These are phyloP conservation scores for Brachypteracias leptosomus DNA, from an alignment of 2,113 vertebrate species.

Conservation along the genomic window DNA sequence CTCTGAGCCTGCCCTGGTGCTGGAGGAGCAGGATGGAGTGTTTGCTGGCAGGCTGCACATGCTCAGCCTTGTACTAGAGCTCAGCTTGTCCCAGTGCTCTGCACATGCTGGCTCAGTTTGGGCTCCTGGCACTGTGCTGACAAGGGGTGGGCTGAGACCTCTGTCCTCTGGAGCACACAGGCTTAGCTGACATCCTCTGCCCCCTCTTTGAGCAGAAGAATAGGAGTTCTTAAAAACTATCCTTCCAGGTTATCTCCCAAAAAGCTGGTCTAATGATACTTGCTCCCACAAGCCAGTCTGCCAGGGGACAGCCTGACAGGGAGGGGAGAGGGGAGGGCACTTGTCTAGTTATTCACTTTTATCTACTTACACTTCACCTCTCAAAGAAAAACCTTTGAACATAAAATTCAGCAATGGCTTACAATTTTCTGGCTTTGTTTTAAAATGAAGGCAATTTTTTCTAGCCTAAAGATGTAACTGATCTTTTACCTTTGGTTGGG, in stretches of 20 bases:
- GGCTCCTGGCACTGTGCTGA: accelerated
- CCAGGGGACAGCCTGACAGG: not conserved
- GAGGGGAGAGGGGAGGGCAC: not conserved
- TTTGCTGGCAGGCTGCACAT: not conserved
- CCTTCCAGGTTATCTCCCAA: not conserved
- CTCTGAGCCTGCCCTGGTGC: not conserved
- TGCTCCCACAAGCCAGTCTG: not conserved
- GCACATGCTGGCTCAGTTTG: not conserved
- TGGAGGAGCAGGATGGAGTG: not conserved
- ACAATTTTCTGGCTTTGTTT: not conserved
- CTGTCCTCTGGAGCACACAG: accelerated
- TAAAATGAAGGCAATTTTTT: not conserved
- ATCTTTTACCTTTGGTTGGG: not conserved
- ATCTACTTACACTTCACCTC: not conserved
- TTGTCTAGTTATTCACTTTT: not conserved
- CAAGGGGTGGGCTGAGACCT: not conserved
- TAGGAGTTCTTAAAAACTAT: not conserved
- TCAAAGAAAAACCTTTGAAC: not conserved
- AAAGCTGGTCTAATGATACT: not conserved
- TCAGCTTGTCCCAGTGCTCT: not conserved
- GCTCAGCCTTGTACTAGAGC: not conserved
- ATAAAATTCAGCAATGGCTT: not conserved
- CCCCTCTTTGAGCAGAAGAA: not conserved
- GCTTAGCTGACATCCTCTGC: not conserved
- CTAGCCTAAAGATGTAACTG: not conserved